phyloP scores from a whole-genome alignment of 2,888 invertebrate genomes.

The Drosophila ochracea region DNA sequence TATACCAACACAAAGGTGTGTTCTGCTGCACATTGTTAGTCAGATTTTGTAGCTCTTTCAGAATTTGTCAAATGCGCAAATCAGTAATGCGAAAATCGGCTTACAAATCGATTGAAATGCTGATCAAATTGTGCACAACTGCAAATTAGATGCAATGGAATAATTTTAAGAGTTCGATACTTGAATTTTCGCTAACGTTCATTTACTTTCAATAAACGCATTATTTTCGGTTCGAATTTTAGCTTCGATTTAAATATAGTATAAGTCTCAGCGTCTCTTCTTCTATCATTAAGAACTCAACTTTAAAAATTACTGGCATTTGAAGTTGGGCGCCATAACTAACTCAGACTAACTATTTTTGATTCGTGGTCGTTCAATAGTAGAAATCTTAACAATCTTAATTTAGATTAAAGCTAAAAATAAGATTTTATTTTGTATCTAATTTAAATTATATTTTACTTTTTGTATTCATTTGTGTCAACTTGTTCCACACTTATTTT shows the following conservation, averaged over 20 bases:
- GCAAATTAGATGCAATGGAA: neutral
- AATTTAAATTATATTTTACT: neutral
- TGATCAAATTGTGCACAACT: neutral
- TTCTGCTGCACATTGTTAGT: constrained; percentile 3
- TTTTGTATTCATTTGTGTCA: neutral
- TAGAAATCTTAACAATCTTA: too few species aligned
- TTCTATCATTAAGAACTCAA: neutral
- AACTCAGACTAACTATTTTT: neutral
- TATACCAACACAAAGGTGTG: neutral
- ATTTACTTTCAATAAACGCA: neutral
- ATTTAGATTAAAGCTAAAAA: too few species aligned
- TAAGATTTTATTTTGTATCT: neutral
- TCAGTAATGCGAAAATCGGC: constrained; percentile 1
- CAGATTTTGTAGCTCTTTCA: constrained; percentile 13
- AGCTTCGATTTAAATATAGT: neutral
- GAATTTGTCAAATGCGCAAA: constrained; percentile 12
- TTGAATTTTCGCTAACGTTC: neutral
- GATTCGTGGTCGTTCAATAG: neutral
- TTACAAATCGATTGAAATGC: neutral
- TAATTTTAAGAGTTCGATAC: neutral
- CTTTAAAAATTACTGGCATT: neutral
- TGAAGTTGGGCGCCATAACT: neutral
- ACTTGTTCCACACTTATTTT: neutral
- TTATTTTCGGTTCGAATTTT: neutral
- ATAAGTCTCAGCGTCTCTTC: neutral